Evolutionary conservation across 2,888 invertebrate species (phyloP).

Genomic region (Ophion ventricosus): DNA sequence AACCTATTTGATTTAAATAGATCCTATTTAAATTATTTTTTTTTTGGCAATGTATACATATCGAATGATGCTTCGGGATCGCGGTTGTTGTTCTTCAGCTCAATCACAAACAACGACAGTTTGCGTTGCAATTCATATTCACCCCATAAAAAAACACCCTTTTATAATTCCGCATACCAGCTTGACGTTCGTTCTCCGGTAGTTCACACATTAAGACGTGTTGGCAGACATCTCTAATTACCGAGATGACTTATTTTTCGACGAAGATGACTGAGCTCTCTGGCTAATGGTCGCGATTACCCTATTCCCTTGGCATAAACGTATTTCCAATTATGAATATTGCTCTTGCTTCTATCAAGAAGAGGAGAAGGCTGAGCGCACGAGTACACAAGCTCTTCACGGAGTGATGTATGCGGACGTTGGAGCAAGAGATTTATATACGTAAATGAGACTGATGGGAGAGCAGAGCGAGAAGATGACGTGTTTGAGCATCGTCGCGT

Average conservation of each 20-base stretch:
- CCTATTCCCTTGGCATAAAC: constrained; percentile 11
- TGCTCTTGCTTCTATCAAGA: background rate
- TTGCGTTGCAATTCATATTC: background rate
- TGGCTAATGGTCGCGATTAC: constrained; percentile 4
- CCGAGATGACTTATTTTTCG: constrained; percentile 2
- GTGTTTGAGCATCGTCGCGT: constrained; percentile 40
- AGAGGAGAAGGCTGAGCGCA: background rate
- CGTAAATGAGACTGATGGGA: constrained; percentile 61
- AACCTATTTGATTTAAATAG: no score
- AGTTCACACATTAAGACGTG: background rate
- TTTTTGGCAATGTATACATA: no score
- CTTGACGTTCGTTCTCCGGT: background rate
- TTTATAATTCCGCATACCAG: background rate
- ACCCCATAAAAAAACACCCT: background rate
- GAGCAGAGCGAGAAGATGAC: constrained; percentile 4
- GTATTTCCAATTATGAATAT: constrained; percentile 32
- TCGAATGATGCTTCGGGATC: no score
- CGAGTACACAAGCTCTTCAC: constrained; percentile 39
- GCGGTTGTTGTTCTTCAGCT: no score
- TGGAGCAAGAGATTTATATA: constrained; percentile 61
- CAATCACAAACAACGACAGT: no score
- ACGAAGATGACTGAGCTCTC: constrained; percentile 31
- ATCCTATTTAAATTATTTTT: no score
- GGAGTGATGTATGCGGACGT: constrained; percentile 57
- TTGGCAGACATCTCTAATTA: background rate